Base-by-base conservation (phyloP, 1,140 invertebrate species). In the Sinella curviseta region DNA sequence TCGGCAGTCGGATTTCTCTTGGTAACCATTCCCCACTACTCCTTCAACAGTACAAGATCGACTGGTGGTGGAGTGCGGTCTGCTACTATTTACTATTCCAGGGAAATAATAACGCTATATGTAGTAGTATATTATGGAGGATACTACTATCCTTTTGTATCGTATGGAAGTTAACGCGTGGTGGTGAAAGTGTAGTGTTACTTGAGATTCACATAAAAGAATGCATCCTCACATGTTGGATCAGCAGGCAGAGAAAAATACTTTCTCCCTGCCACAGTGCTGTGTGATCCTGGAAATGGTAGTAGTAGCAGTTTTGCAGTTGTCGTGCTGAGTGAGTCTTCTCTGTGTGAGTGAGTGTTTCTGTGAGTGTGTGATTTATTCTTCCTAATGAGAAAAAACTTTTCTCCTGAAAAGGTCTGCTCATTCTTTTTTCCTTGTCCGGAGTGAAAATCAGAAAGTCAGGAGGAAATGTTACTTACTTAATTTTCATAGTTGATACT, bases 1-100 rank as follows among this genome's bases (percentile, higher is more conserved):
- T 60, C 24, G 57, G 12, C 57, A 12, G 57, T 60, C 57, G 57
- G 57, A 60, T 60, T 60, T 60, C 57, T 60, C 57, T 60, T 60
- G 14, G 14, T 60, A 60, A 60, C 57, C 24, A 26, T 60, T 60
- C 57, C 24, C 57, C 24, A 14, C 4, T 26, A 16, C 24, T 60
- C 57, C 24, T 8, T 26, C 57, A 60, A 60, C 14, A n/a, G 57
- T 60, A 4, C 24, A 60, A 60, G 57, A 60, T 48, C 39, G 17
- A 17, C 39, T 8, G 39, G 39, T n/a, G 24, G 57, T n/a, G 4
- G 57, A n/a, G 3, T 60, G 57, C 24, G 8, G 12, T 60, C 14
- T 26, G 8, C 57, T 17, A 4, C 4, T 26, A 60, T 12, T 60
- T 60, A 60, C 57, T n/a, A 17, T 60, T 60, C 57, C 39, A 48